Evolutionary conservation across 2,888 invertebrate genomes (phyloP).

Genomic region (Eristalis tenax): DNA sequence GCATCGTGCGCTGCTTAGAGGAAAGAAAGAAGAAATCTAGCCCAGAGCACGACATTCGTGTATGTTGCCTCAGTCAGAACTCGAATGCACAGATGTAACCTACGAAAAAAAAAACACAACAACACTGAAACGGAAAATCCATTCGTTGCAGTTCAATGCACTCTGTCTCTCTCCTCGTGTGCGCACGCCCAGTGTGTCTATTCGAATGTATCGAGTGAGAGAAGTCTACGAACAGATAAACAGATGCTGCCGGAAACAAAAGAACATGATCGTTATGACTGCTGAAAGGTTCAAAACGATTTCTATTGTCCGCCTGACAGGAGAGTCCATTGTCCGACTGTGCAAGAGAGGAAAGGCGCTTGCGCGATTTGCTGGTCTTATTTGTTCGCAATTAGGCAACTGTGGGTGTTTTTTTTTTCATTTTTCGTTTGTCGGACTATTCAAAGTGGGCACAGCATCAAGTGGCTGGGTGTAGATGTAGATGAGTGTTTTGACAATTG

Average conservation of each 20-base stretch:
- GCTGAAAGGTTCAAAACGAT: conserved; percentile 26
- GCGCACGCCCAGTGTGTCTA: neutral
- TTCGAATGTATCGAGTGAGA: neutral
- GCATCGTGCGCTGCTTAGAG: neutral
- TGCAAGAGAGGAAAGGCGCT: no score
- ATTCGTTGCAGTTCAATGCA: conserved; percentile 42
- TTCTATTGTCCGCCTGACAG: conserved; percentile 42
- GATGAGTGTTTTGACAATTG: conserved; percentile 49
- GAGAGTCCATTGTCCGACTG: conserved; percentile 22
- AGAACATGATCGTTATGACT: conserved; percentile 17
- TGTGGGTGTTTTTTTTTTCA: conserved; percentile 17
- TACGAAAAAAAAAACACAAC: neutral
- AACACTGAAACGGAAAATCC: conserved; percentile 10
- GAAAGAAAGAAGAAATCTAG: conserved; percentile 5
- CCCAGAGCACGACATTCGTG: conserved; percentile 32
- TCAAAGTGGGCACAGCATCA: conserved; percentile 9
- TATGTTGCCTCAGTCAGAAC: neutral
- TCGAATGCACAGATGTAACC: conserved; percentile 7
- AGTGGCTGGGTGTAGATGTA: neutral
- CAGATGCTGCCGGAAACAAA: conserved; percentile 15
- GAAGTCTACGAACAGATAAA: neutral
- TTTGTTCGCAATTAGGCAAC: conserved; percentile 29
- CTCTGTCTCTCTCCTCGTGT: neutral
- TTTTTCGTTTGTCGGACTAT: neutral
- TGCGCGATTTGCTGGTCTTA: neutral